These are phyloP conservation scores for Diadophis punctatus DNA, from an alignment of 2,113 vertebrate species.

Conservation along the genomic window DNA sequence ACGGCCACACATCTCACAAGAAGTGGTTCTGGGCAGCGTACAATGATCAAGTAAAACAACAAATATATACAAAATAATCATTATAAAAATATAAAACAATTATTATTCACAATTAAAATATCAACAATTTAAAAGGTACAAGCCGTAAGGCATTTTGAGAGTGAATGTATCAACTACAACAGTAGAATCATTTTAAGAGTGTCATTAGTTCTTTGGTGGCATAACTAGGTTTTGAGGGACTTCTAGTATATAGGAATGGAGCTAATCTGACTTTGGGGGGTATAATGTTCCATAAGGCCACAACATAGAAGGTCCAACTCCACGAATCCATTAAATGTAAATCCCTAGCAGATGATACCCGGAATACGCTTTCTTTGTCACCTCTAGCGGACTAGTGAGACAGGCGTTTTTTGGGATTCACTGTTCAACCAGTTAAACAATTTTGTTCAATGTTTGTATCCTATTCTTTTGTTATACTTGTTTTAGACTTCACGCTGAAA, in stretches of 20 bases:
- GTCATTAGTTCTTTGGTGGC: not conserved
- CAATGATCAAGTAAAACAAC: not conserved
- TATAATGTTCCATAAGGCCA: not conserved
- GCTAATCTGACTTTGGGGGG: not conserved
- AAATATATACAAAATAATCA: not conserved
- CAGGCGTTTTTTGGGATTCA: not conserved
- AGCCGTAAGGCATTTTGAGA: not conserved
- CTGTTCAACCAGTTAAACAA: not conserved
- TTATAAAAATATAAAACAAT: not conserved
- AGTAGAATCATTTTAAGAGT: not conserved
- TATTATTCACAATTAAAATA: not conserved
- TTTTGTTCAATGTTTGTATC: not conserved
- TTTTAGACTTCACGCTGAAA: not conserved
- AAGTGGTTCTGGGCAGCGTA: not conserved
- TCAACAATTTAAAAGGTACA: not conserved
- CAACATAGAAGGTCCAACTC: not conserved
- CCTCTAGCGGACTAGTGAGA: not conserved
- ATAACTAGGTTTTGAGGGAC: not conserved
- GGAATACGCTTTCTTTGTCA: not conserved
- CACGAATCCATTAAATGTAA: not conserved
- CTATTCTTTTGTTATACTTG: not conserved
- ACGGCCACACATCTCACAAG: not conserved
- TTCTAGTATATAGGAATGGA: not conserved
- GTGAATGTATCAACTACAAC: not conserved
- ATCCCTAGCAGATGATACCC: not conserved